These are phyloP conservation scores for Choloepus didactylus DNA, from an alignment of 2,797 vertebrate genomes.

Conservation along the genomic window DNA sequence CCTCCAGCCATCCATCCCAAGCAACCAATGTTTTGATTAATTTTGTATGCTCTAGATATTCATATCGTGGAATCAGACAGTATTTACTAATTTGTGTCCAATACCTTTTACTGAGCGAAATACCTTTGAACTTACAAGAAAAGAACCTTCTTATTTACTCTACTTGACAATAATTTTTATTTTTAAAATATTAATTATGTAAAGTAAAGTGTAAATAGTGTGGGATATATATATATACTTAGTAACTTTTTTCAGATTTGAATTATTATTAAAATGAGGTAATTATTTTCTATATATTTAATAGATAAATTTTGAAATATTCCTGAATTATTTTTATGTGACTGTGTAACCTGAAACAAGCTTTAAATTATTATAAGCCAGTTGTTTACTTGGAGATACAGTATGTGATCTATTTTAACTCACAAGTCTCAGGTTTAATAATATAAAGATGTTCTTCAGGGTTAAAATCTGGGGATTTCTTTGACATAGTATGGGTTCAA, in stretches of 20 bases:
- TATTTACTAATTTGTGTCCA: neutral
- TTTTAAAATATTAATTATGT: neutral
- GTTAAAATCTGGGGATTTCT: neutral
- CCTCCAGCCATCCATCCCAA: too few relatives aligned
- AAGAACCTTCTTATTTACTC: neutral
- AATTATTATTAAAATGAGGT: slow-evolving; percentile 72
- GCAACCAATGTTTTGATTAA: neutral
- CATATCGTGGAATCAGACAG: neutral
- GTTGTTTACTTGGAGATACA: slow-evolving; percentile 77
- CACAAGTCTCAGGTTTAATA: slow-evolving; percentile 31
- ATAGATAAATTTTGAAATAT: slow-evolving; percentile 77
- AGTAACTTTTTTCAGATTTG: slow-evolving; percentile 35
- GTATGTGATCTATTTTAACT: slow-evolving; percentile 59
- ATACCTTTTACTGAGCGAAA: neutral
- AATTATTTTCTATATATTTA: slow-evolving; percentile 82
- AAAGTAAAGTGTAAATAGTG: neutral
- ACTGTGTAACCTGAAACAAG: slow-evolving; percentile 81
- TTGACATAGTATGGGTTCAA: neutral
- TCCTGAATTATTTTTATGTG: slow-evolving; percentile 50
- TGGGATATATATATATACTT: neutral
- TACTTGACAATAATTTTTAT: neutral
- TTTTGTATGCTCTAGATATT: neutral
- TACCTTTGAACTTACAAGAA: neutral
- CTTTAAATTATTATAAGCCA: slow-evolving; percentile 80
- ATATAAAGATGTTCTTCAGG: neutral